phyloP scores from a whole-genome alignment of 2,113 vertebrate species.

The Onychostruthus taczanowskii region DNA sequence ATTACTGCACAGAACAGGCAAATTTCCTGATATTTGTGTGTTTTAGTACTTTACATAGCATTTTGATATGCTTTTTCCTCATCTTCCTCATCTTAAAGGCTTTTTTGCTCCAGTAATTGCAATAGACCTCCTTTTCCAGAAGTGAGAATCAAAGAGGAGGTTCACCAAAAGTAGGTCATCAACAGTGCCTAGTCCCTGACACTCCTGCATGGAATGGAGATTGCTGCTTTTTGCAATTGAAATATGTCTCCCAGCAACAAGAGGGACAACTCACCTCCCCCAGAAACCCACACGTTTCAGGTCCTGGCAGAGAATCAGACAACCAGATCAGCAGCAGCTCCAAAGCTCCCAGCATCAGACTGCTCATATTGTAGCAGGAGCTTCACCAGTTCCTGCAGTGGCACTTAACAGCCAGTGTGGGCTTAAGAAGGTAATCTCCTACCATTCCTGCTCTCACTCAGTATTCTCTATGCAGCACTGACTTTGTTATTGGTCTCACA shows the following conservation, averaged over 20 bases:
- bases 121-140: background rate
- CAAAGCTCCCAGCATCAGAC: constrained; percentile 40
- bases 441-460: background rate
- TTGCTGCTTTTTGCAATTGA: constrained; percentile 55
- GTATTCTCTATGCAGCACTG: background rate
- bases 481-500: constrained; percentile 2
- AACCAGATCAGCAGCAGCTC: constrained; percentile 55
- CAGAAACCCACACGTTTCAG: constrained; percentile 40
- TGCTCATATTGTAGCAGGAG: constrained; percentile 45
- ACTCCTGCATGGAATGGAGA: constrained; percentile 48
- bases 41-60: background rate
- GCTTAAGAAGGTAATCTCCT: constrained; percentile 25
- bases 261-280: constrained; percentile 56
- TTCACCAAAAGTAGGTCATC: constrained; percentile 57
- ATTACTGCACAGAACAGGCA: background rate
- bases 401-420: constrained; percentile 25
- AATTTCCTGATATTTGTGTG: background rate
- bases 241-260: constrained; percentile 64
- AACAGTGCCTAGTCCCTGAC: background rate
- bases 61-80: background rate
- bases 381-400: constrained; percentile 4
- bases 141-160: constrained; percentile 17
- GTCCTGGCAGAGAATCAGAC: constrained; percentile 59
- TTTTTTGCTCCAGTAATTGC: background rate
- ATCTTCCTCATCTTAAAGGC: background rate